A percentile compares a stretch with the other conserved stretches of the same genome.
Evolutionary conservation across 37 sponge, comb jelly and placozoan genomes (phyloP).

Genomic region (Agelas oroides): DNA sequence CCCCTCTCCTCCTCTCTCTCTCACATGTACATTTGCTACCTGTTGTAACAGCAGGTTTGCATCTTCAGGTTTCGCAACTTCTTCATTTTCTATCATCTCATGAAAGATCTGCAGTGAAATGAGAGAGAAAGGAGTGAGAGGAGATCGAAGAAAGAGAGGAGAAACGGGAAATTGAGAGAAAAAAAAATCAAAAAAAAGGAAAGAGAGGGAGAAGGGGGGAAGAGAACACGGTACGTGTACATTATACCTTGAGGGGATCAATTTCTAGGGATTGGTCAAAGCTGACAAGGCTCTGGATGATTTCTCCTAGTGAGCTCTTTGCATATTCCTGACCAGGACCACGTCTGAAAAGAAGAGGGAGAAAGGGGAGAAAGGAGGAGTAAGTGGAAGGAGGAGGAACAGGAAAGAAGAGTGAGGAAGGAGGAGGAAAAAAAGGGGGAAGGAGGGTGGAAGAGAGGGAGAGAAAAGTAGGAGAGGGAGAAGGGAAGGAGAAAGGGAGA

Average conservation of each 20-base stretch:
- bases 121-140: too few relatives aligned
- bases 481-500: too few relatives aligned
- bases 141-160: too few relatives aligned
- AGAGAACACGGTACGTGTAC: neutral
- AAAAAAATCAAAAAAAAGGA: too few relatives aligned
- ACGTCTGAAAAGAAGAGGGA: slow-evolving; percentile 59
- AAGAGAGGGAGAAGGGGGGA: neutral
- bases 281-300: slow-evolving; percentile 61
- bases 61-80: slow-evolving; percentile 55
- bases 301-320: slow-evolving; percentile 54
- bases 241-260: slow-evolving; percentile 81
- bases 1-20: slow-evolving; percentile 5
- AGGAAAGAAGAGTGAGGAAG: too few relatives aligned
- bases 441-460: too few relatives aligned
- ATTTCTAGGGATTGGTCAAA: slow-evolving; percentile 73
- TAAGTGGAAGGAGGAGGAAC: too few relatives aligned
- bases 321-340: slow-evolving; percentile 92
- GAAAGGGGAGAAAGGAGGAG: too few relatives aligned
- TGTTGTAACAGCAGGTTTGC: slow-evolving; percentile 21
- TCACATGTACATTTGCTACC: slow-evolving; percentile 3
- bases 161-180: too few relatives aligned
- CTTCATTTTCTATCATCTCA: slow-evolving; percentile 77
- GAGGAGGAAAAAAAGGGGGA: too few relatives aligned
- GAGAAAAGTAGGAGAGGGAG: too few relatives aligned
- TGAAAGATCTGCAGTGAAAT: slow-evolving; percentile 72